These are phyloP conservation scores for Drusus annulatus DNA, from an alignment of 1,140 invertebrate genomes.

Conservation along the genomic window DNA sequence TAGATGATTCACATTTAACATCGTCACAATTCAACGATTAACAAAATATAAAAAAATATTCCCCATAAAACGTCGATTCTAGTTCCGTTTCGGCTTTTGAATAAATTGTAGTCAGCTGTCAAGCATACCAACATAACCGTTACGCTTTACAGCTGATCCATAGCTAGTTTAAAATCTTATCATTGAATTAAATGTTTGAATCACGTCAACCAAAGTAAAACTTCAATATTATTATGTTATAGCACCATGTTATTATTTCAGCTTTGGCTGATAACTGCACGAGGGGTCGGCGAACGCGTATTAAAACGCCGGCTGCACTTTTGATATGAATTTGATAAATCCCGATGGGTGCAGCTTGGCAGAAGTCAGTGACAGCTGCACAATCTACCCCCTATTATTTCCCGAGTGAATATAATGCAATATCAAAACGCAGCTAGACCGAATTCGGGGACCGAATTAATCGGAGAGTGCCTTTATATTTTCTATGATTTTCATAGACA, in stretches of 20 bases:
- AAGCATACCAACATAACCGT: too few relatives aligned
- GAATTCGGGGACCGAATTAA: conserved; percentile 19
- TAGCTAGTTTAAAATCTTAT: too few relatives aligned
- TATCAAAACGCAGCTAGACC: conserved; percentile 31
- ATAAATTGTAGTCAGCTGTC: too few relatives aligned
- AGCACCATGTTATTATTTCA: neutral
- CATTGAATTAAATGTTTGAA: too few relatives aligned
- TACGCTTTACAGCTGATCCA: too few relatives aligned
- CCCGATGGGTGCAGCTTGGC: conserved; percentile 34
- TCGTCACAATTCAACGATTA: too few relatives aligned
- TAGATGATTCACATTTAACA: too few relatives aligned
- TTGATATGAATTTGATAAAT: conserved; percentile 56
- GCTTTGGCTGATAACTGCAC: neutral
- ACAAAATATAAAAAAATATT: too few relatives aligned
- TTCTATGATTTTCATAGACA: conserved; percentile 31
- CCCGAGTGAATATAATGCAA: conserved; percentile 25
- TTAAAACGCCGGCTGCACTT: conserved; percentile 22
- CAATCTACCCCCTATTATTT: conserved; percentile 7
- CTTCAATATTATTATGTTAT: neutral
- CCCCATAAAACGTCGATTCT: too few relatives aligned
- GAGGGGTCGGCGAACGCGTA: conserved; percentile 5
- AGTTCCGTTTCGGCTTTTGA: too few relatives aligned
- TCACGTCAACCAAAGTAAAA: too few relatives aligned
- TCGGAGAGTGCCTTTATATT: neutral
- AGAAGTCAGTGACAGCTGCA: conserved; percentile 46